phyloP scores from a whole-genome alignment of 2,797 vertebrate genomes.

The Ciconia nigra region DNA sequence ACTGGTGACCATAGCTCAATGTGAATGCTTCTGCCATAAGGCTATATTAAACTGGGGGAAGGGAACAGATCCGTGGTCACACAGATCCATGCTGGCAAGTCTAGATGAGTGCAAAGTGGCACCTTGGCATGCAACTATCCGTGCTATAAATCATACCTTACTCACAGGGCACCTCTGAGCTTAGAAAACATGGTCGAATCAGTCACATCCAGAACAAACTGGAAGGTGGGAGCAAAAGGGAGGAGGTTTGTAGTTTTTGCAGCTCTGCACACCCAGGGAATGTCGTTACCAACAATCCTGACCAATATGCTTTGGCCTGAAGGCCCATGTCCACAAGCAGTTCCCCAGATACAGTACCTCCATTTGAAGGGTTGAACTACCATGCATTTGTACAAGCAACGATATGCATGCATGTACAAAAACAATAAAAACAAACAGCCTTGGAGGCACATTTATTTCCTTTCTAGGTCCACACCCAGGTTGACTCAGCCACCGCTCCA shows the following conservation, averaged over 20 bases:
- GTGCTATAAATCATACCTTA: neutral
- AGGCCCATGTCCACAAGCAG: neutral
- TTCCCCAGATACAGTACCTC: neutral
- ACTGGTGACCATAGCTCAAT: neutral
- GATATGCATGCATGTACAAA: neutral
- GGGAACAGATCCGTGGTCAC: neutral
- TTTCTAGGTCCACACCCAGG: conserved; percentile 1
- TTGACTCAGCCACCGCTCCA: conserved; percentile 22
- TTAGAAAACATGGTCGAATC: neutral
- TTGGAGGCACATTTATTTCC: neutral
- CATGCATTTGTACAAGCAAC: neutral
- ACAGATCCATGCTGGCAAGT: neutral
- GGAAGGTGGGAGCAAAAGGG: neutral
- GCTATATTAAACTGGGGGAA: neutral
- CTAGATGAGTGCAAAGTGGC: neutral
- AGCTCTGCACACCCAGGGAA: neutral
- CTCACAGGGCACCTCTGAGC: neutral
- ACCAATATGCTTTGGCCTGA: neutral
- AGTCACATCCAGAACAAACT: neutral
- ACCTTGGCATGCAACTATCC: neutral
- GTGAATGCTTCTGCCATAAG: neutral
- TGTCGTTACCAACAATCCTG: neutral
- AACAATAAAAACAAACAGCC: neutral
- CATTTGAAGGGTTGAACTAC: neutral
- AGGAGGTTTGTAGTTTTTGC: neutral